phyloP scores from a whole-genome alignment of 2,888 invertebrate species.

The Steromphala cineraria region DNA sequence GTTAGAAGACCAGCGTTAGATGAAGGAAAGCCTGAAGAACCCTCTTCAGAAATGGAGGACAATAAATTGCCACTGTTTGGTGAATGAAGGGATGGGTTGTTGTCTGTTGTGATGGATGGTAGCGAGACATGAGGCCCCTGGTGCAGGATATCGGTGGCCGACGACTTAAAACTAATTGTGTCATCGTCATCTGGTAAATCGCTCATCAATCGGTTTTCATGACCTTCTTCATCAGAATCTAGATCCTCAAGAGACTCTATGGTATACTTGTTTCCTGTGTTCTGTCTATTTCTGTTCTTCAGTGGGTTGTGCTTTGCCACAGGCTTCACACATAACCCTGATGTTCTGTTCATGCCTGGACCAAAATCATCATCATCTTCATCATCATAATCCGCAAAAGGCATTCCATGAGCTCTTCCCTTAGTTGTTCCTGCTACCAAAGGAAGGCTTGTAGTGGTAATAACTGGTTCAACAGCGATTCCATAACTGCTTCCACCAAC shows the following conservation, averaged over 20 bases:
- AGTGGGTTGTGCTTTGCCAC: background rate
- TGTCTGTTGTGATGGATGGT: background rate
- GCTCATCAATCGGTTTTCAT: background rate
- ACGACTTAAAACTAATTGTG: background rate
- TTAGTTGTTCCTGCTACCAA: background rate
- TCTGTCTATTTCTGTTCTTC: background rate
- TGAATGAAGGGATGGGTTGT: background rate
- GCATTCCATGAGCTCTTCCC: background rate
- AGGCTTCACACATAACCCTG: background rate
- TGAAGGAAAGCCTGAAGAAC: background rate
- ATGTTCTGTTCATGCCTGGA: background rate
- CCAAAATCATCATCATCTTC: background rate
- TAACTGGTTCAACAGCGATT: too few species aligned
- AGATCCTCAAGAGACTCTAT: background rate
- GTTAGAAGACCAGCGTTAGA: background rate
- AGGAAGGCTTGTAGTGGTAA: too few species aligned
- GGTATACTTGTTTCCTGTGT: background rate
- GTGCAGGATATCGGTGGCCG: background rate
- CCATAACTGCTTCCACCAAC: too few species aligned
- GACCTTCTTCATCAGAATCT: background rate
- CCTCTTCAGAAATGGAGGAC: background rate
- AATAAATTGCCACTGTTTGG: background rate
- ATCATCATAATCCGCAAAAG: constrained; percentile 20
- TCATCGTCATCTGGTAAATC: background rate
- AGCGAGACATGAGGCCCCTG: background rate